Conservation (phyloP, 1,140 invertebrate species). For the Riptortus pedestris region DNA sequence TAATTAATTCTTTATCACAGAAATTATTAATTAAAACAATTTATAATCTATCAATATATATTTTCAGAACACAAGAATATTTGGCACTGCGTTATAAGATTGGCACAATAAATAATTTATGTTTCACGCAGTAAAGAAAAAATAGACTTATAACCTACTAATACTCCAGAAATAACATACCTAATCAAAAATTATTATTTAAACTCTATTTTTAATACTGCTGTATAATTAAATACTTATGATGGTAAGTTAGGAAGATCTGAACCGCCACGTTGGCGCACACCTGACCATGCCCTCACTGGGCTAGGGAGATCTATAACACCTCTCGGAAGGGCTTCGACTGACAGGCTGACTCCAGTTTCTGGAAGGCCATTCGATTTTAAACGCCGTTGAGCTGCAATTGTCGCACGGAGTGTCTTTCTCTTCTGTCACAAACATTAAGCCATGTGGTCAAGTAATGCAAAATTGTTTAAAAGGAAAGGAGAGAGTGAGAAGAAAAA, state of each 20-base stretch:
- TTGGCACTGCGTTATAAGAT: no score
- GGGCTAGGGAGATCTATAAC: conserved; percentile 33
- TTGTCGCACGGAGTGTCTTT: conserved; percentile 63
- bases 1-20: no score
- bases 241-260: conserved; percentile 10
- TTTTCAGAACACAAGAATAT: no score
- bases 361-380: conserved; percentile 74
- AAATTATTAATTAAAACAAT: no score
- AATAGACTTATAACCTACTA: no score
- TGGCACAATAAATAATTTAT: no score
- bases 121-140: no score
- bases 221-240: neutral
- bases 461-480: neutral
- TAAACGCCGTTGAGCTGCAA: conserved; percentile 60
- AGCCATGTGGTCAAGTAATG: neutral
- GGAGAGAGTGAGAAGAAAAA: conserved; percentile 8
- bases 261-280: conserved; percentile 25
- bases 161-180: no score
- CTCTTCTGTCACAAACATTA: conserved; percentile 53
- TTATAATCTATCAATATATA: no score
- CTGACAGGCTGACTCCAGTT: conserved; percentile 62
- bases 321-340: conserved; percentile 42
- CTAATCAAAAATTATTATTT: no score
- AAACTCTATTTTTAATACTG: no score
- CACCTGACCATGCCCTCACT: conserved; percentile 30